A percentile compares a stretch with the other conserved stretches of the same genome.
phyloP scores from a whole-genome alignment of 2,888 invertebrate genomes.

The Halictus quadricinctus region DNA sequence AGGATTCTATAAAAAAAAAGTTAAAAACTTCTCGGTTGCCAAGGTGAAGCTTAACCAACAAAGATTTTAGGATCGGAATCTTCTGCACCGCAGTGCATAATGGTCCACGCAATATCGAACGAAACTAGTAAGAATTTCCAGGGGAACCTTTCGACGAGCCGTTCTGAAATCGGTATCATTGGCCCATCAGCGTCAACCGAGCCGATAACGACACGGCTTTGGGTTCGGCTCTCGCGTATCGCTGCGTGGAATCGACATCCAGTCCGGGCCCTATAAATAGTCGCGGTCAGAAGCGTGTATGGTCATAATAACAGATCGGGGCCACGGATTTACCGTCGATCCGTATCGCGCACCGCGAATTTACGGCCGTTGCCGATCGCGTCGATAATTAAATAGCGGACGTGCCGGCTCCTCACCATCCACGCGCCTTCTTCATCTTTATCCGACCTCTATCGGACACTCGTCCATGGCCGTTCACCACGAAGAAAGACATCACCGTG shows the following conservation, averaged over 20 bases:
- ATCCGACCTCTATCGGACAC: conserved; percentile 10
- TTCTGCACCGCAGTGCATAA: neutral
- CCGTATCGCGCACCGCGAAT: conserved; percentile 60
- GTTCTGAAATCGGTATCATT: conserved; percentile 66
- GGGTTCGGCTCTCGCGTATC: conserved; percentile 47
- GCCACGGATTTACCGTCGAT: conserved; percentile 67
- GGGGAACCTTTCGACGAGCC: conserved; percentile 1
- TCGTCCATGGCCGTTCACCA: conserved; percentile 24
- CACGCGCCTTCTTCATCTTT: conserved; percentile 57
- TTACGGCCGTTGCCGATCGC: conserved; percentile 64
- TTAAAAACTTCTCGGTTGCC: no score
- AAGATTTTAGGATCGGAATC: no score
- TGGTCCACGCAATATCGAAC: conserved; percentile 13
- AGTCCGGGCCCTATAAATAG: conserved; percentile 69
- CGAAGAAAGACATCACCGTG: conserved; percentile 44
- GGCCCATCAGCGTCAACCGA: conserved; percentile 66
- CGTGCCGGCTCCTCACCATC: conserved; percentile 45
- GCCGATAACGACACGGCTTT: conserved; percentile 50
- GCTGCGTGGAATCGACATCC: conserved; percentile 34
- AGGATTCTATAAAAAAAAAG: no score
- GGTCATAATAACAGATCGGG: conserved; percentile 72
- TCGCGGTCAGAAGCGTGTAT: conserved; percentile 54
- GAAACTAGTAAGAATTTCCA: conserved; percentile 41
- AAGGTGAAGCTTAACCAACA: no score
- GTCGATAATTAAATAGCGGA: conserved; percentile 70